phyloP scores from a whole-genome alignment of 2,113 vertebrate genomes.

The Regulus satrapa region DNA sequence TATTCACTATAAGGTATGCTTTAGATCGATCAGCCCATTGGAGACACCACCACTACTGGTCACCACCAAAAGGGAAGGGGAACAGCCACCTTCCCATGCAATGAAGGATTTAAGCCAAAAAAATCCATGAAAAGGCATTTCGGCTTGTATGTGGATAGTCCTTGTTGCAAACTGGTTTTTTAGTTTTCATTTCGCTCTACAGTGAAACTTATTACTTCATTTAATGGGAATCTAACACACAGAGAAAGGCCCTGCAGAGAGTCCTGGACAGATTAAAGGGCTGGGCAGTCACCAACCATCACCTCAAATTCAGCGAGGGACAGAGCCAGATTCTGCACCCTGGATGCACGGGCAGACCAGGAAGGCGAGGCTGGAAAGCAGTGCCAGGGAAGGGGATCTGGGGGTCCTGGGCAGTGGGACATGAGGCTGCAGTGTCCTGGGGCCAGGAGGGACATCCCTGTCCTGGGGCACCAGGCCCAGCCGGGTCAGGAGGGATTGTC shows the following conservation, averaged over 20 bases:
- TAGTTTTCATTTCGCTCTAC: neutral
- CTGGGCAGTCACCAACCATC: too few relatives aligned
- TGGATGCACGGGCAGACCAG: neutral
- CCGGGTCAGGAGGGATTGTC: neutral
- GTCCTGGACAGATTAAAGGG: neutral
- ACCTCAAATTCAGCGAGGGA: neutral
- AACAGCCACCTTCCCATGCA: neutral
- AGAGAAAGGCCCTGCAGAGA: neutral
- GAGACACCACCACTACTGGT: neutral
- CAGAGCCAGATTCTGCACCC: fast-evolving
- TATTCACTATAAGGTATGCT: too few relatives aligned
- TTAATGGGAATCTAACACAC: neutral
- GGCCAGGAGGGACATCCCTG: neutral
- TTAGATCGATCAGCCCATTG: too few relatives aligned
- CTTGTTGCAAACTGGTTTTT: neutral
- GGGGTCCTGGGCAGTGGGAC: too few relatives aligned
- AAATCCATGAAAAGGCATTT: neutral
- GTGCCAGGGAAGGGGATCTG: neutral
- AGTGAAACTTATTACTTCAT: neutral
- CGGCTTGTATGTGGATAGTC: neutral
- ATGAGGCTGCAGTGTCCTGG: neutral
- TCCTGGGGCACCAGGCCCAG: neutral
- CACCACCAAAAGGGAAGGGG: neutral
- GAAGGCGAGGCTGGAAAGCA: neutral
- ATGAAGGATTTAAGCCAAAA: neutral